Evolutionary conservation across 2,888 invertebrate genomes (phyloP), one percentile per base, ranked within the genome.

Genomic region (Nomada ruficornis): DNA sequence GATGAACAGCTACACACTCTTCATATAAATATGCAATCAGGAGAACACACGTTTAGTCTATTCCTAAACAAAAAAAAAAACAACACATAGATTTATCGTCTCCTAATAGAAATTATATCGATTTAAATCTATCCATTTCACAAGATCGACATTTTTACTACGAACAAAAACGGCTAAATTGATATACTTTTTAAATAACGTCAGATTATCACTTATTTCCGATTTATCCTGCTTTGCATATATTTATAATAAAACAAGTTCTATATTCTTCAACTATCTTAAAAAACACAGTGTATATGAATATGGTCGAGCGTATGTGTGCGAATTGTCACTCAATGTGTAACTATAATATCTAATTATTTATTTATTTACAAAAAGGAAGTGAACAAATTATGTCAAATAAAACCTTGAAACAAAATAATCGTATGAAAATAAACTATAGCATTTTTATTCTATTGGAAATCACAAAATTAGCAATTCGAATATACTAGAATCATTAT

Each of bases 1-100:
- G 85, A 78, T 83, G 84, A 81, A 86, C 89, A 81, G 83, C 84
- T 87, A 89, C 71, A 82, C 69, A 83, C 80, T 85, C 89, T 89
- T 90, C 90, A 74, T 88, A 89, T 76, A 90, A 89, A 90, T 89
- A 91, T 87, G 87, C 85, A 89, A 90, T 89, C 86, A 77, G 87
- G 82, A 87, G 88, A 88, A 89, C 86, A 86, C 79, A 85, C 78
- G 82, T 87, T 88, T 88, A 90, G 72, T 82, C 85, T 90, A 90
- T 85, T 89, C 90, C 91, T 91, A 90, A 89, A 91, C 88, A 90
- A 89, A 89, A 87, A 84, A 84, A 91, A 73, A 44, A 84, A 90
- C 36, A 85, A 83, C 84, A 86, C 71, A 90, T 86, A 89, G 67
- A 82, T 88, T 87, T 87, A 85, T 81, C 74, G 80, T 86, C 80